A percentile compares a stretch with the other conserved stretches of the same genome.
These are phyloP conservation scores for Microdon myrmicae DNA, from an alignment of 2,888 invertebrate genomes.

Conservation along the genomic window DNA sequence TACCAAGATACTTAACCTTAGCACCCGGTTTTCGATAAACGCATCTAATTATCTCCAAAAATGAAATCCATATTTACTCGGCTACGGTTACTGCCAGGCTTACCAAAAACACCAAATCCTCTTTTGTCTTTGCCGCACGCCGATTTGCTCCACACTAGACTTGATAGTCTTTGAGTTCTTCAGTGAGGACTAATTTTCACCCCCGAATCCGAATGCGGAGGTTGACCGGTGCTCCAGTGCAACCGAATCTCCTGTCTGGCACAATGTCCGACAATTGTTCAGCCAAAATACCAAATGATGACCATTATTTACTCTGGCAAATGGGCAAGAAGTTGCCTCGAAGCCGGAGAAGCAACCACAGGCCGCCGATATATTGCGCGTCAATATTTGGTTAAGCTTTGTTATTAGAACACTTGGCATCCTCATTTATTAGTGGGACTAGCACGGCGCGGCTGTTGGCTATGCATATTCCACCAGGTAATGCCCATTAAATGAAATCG, in stretches of 20 bases:
- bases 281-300: conserved; percentile 33
- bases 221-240: conserved; percentile 3
- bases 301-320: conserved; percentile 38
- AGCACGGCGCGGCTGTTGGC: conserved; percentile 8
- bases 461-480: conserved; percentile 43
- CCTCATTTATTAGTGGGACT: conserved; percentile 41
- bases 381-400: conserved; percentile 53
- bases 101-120: conserved; percentile 12
- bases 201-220: conserved; percentile 14
- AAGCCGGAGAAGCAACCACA: conserved; percentile 13
- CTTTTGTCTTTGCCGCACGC: conserved; percentile 27
- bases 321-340: conserved; percentile 22
- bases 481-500: conserved; percentile 50
- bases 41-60: conserved; percentile 40
- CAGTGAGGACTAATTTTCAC: conserved; percentile 46
- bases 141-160: conserved; percentile 13
- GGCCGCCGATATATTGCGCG: conserved; percentile 48
- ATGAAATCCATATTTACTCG: conserved; percentile 37
- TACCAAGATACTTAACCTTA: conserved; percentile 43
- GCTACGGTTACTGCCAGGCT: conserved; percentile 8
- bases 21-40: conserved; percentile 43
- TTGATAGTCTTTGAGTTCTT: conserved; percentile 17
- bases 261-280: conserved; percentile 17
- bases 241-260: conserved; percentile 30
- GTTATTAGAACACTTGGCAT: conserved; percentile 53